Evolutionary conservation across 53 echinoderm and acorn worm species (phyloP), one percentile per base, ranked within the genome.

Genomic region (Pentamera pediparva): DNA sequence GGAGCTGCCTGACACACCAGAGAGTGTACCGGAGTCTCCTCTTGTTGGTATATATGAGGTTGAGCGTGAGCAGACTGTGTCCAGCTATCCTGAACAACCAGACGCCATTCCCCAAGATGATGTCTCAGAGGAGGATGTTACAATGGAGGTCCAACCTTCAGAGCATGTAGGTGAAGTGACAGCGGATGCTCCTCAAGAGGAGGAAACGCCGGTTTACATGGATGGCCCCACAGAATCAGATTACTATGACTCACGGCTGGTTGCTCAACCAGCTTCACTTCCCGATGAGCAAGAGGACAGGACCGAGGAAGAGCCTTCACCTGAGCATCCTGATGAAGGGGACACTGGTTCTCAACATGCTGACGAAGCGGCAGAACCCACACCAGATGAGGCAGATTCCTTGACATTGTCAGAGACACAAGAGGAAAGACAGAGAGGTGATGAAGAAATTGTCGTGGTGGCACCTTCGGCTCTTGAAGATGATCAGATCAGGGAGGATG

Each of bases 221-320:
- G 87, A 94, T 94, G 94, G 94, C 17, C 94, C 94, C 75, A 90
- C 90, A 60, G 94, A 94, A 75, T 86, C 87, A 48, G 82, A 90
- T 76, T 94, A 94, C 61, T 94, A 94, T 82, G 94, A 94, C 53
- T 84, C 81, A 35, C 82, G 74, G 36, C 48, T 92, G 27, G 47
- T 75, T 18, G 26, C 80, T 60, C 76, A 72, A 26, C 57, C 41
- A 56, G 40, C 29, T 57, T 29, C 58, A 11, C 17, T 35, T n/a
- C 7, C 37, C 8, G 37, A 36, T 15, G 35, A 63, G 10, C 63
- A 63, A 35, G 63, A 63, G 19, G 30, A 63, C 18, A 35, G n/a
- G 15, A 12, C 10, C 17, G 45, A 45, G 45, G n/a, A n/a, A n/a
- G n/a, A n/a, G n/a, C n/a, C n/a, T n/a, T n/a, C n/a, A n/a, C n/a